Percentiles rank a stretch among this genome's conserved stretches.
phyloP scores from a whole-genome alignment of 1,140 invertebrate genomes.

The Dendrolimus kikuchii region DNA sequence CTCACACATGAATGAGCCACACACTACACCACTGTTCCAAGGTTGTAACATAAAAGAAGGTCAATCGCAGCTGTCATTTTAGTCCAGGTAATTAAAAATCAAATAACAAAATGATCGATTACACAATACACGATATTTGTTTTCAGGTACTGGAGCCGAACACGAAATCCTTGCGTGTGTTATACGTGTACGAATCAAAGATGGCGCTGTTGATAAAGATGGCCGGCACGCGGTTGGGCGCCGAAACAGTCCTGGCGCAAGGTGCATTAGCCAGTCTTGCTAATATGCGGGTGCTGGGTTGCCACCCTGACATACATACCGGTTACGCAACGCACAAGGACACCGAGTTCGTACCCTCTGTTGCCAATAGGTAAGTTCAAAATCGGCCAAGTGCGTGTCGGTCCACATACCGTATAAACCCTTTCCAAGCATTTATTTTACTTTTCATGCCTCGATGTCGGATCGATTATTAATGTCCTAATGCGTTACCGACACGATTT shows the following conservation, averaged over 20 bases:
- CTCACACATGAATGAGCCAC: too few species aligned
- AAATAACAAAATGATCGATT: too few species aligned
- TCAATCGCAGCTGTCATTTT: too few species aligned
- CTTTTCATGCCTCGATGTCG: too few species aligned
- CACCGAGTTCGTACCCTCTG: conserved; percentile 40
- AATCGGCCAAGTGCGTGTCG: not conserved
- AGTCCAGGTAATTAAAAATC: too few species aligned
- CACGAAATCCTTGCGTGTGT: conserved; percentile 79
- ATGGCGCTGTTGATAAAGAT: conserved; percentile 87
- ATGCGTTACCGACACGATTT: too few species aligned
- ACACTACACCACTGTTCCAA: too few species aligned
- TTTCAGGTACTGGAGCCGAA: conserved; percentile 77
- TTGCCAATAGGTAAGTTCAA: conserved; percentile 30
- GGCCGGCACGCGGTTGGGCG: conserved; percentile 80
- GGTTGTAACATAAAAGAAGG: too few species aligned
- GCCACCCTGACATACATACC: conserved; percentile 78
- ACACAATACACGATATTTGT: not conserved
- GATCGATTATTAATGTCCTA: too few species aligned
- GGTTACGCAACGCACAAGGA: conserved; percentile 13
- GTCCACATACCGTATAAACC: too few species aligned
- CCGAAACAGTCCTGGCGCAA: conserved; percentile 83
- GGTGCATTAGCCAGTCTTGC: conserved; percentile 83
- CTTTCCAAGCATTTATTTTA: too few species aligned
- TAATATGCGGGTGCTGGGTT: conserved; percentile 83
- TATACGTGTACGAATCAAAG: conserved; percentile 92